Conservation (phyloP, 2,113 vertebrate genomes). For the Gymnobelideus leadbeateri region DNA sequence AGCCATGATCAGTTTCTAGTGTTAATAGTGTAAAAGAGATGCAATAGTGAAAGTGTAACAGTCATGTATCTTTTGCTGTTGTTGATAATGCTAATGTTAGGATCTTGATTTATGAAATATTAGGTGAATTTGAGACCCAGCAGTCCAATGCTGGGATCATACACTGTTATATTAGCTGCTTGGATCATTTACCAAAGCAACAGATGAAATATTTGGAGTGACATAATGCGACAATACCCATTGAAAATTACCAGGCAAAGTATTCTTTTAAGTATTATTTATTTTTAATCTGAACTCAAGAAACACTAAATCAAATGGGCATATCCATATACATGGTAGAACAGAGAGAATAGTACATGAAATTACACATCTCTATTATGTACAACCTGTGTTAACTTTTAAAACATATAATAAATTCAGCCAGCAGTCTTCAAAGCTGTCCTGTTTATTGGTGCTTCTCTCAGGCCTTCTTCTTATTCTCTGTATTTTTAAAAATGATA, state of each 20-base stretch:
- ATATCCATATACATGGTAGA: neutral
- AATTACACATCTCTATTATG: neutral
- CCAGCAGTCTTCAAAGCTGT: neutral
- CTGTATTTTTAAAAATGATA: neutral
- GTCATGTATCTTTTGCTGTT: neutral
- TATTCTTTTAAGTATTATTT: neutral
- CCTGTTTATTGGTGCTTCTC: neutral
- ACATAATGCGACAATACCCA: slow-evolving; percentile 10
- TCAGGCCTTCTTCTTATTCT: neutral
- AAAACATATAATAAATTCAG: neutral
- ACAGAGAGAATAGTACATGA: neutral
- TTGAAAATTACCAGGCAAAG: neutral
- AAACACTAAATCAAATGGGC: neutral
- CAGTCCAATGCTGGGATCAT: neutral
- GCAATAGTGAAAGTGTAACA: neutral
- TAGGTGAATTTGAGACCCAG: neutral
- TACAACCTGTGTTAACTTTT: neutral
- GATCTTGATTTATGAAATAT: neutral
- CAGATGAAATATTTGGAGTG: slow-evolving; percentile 18
- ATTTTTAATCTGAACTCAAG: neutral
- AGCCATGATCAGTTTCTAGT: slow-evolving; percentile 59
- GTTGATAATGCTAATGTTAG: neutral
- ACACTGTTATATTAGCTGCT: neutral
- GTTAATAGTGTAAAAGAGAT: slow-evolving; percentile 62
- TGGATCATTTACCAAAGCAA: neutral